Evolutionary conservation across 2,888 invertebrate species (phyloP).

Genomic region (Eugnorisma glareosa): DNA sequence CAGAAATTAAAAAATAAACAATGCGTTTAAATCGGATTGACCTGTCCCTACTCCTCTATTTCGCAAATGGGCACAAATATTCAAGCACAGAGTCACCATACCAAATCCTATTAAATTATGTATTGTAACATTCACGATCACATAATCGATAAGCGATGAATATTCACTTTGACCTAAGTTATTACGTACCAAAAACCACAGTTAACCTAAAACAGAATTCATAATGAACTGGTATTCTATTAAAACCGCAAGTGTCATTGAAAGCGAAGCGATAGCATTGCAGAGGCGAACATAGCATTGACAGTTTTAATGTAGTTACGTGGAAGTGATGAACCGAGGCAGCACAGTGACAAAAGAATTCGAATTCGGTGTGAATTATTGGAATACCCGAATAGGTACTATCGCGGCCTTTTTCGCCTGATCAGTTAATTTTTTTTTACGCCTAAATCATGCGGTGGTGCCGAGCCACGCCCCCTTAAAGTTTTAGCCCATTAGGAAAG

Average conservation of each 20-base stretch:
- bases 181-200: neutral
- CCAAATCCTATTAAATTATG: no score
- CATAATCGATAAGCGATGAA: slow-evolving; percentile 19
- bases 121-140: neutral
- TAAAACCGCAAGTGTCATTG: slow-evolving; percentile 4
- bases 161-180: slow-evolving; percentile 24
- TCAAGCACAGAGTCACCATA: no score
- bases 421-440: no score
- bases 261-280: slow-evolving; percentile 15
- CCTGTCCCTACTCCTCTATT: no score
- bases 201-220: slow-evolving; percentile 20
- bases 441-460: no score
- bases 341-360: neutral
- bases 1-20: neutral
- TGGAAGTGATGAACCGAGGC: neutral
- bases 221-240: slow-evolving; percentile 16
- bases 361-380: neutral
- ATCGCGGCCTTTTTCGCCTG: no score
- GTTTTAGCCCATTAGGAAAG: no score
- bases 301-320: neutral
- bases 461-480: no score
- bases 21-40: no score
- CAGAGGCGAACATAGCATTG: neutral
- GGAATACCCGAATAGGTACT: neutral
- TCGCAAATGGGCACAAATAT: no score